Conservation (phyloP, 92 coral and sea anemone species). For the Parazoanthus atlanticus region DNA sequence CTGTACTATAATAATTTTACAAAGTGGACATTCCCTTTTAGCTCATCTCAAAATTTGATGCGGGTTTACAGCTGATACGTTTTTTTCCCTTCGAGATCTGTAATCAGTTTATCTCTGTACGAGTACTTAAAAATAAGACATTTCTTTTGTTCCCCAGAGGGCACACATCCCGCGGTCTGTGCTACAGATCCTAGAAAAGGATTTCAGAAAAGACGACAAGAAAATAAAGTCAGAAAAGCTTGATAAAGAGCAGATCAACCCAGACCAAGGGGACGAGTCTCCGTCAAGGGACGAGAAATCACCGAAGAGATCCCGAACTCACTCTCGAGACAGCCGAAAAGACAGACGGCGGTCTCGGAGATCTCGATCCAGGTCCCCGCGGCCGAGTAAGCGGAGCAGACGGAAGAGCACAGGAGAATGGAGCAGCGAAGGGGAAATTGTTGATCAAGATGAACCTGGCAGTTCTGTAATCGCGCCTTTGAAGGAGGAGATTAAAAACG, state of each 20-base stretch:
- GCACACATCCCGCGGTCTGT: conserved; percentile 96
- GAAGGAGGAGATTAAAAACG: conserved; percentile 13
- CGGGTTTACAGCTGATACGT: too few relatives aligned
- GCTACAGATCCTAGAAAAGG: conserved; percentile 92
- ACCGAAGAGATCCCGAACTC: conserved; percentile 67
- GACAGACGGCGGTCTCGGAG: conserved; percentile 75
- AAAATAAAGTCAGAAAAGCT: conserved; percentile 74
- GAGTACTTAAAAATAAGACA: background rate
- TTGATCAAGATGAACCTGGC: conserved; percentile 41
- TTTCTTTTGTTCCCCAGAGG: conserved; percentile 56
- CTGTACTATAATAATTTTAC: too few relatives aligned
- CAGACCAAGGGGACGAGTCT: conserved; percentile 71
- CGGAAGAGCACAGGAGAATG: conserved; percentile 52
- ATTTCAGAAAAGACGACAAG: conserved; percentile 72
- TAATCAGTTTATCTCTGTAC: background rate
- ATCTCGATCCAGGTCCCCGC: conserved; percentile 79
- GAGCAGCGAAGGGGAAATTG: conserved; percentile 63
- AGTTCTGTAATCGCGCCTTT: background rate
- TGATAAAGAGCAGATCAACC: conserved; percentile 83
- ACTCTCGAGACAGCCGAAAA: conserved; percentile 67
- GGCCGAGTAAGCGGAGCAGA: conserved; percentile 61
- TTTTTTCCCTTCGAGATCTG: background rate
- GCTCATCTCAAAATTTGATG: too few relatives aligned
- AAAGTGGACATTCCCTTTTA: background rate
- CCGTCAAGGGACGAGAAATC: conserved; percentile 59